Evolutionary conservation across 2,113 vertebrate species (phyloP).

Genomic region (Hippocampus guttulatus): DNA sequence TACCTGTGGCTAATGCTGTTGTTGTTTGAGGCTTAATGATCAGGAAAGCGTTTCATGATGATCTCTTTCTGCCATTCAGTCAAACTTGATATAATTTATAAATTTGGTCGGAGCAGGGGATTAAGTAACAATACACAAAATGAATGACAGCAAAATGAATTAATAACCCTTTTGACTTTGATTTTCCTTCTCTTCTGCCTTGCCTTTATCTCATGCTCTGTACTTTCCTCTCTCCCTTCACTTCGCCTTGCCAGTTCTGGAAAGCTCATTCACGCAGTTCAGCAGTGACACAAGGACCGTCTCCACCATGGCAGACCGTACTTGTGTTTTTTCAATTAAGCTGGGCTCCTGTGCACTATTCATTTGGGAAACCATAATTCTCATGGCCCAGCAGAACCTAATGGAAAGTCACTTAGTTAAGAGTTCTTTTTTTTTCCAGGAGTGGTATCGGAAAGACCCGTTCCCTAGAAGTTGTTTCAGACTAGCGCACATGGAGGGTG

Average conservation of each 20-base stretch:
- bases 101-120: conserved; percentile 26
- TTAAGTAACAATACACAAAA: conserved; percentile 9
- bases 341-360: conserved; percentile 71
- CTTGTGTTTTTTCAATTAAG: conserved; percentile 81
- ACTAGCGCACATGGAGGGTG: conserved; percentile 38
- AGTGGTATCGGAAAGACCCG: conserved; percentile 65
- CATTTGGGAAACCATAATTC: conserved; percentile 78
- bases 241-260: conserved; percentile 66
- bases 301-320: conserved; percentile 68
- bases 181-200: conserved; percentile 40
- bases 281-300: conserved; percentile 72
- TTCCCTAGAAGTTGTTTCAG: conserved; percentile 43
- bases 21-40: conserved; percentile 45
- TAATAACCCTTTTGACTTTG: conserved; percentile 4
- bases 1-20: conserved; percentile 44
- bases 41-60: conserved; percentile 39
- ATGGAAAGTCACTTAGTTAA: conserved; percentile 79
- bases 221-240: conserved; percentile 49
- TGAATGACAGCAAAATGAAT: background rate
- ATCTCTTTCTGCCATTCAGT: conserved; percentile 13
- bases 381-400: conserved; percentile 72
- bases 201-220: conserved; percentile 43
- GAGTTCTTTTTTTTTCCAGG: conserved; percentile 53
- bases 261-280: conserved; percentile 74
- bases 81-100: conserved; percentile 25